Percentiles rank a stretch among this genome's conserved stretches.
Conservation (phyloP, 2,888 invertebrate genomes). For the Aphodius granarius region DNA sequence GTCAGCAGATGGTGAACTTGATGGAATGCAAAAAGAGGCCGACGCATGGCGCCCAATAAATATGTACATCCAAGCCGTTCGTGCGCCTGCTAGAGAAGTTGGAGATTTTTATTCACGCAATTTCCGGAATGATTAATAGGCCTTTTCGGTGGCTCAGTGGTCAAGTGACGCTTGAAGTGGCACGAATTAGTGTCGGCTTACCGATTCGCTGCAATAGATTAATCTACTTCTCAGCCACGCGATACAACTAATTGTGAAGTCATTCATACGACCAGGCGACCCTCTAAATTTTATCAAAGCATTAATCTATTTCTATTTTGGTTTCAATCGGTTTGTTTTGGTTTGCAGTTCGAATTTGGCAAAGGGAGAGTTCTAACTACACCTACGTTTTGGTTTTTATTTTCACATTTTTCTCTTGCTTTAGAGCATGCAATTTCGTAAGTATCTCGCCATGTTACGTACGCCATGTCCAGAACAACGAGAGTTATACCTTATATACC, state of each 20-base stretch:
- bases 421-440: too few species aligned
- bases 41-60: neutral
- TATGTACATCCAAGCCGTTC: neutral
- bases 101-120: neutral
- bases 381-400: too few species aligned
- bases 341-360: too few species aligned
- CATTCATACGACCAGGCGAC: too few species aligned
- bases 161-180: neutral
- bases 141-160: neutral
- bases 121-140: neutral
- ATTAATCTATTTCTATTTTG: too few species aligned
- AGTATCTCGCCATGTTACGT: too few species aligned
- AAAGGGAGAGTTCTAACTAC: too few species aligned
- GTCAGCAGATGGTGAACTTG: neutral
- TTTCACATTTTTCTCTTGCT: too few species aligned
- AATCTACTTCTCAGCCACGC: neutral
- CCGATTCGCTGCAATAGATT: neutral
- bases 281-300: too few species aligned
- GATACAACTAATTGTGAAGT: neutral
- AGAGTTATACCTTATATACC: too few species aligned
- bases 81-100: neutral
- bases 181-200: neutral
- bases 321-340: too few species aligned
- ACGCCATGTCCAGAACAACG: too few species aligned
- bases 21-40: neutral